Percentiles rank a stretch among this genome's conserved stretches.
Evolutionary conservation across 2,113 vertebrate genomes (phyloP).

Genomic region (Scatophagus argus): DNA sequence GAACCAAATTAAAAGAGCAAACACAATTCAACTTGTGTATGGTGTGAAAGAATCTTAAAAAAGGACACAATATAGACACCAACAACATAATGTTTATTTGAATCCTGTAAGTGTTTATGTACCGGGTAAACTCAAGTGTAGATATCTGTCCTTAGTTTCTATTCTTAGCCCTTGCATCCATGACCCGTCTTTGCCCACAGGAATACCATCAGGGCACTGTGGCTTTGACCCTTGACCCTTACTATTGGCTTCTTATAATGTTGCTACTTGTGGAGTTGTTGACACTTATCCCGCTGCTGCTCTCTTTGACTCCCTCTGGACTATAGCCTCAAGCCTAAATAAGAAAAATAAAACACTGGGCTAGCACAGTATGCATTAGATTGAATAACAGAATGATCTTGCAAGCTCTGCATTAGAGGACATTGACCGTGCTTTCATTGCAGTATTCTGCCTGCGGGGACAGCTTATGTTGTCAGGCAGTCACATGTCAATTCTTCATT

Average conservation of each 20-base stretch:
- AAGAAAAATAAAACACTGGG: not conserved
- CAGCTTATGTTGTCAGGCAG: slow-evolving; percentile 28
- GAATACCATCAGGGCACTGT: slow-evolving; percentile 7
- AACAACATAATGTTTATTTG: not conserved
- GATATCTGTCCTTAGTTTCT: not conserved
- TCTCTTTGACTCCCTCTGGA: slow-evolving; percentile 10
- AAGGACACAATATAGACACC: not conserved
- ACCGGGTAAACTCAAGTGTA: not conserved
- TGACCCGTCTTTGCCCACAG: not conserved
- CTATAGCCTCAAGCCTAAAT: slow-evolving; percentile 13
- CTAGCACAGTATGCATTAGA: not conserved
- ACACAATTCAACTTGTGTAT: not conserved
- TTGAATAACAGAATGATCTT: not conserved
- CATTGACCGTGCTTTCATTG: not conserved
- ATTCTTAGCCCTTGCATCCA: slow-evolving; percentile 5
- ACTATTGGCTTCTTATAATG: slow-evolving; percentile 28
- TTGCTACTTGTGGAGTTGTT: slow-evolving; percentile 16
- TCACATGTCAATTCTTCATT: slow-evolving; percentile 11
- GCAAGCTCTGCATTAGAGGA: not conserved
- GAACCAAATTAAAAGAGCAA: not conserved
- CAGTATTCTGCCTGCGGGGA: not conserved
- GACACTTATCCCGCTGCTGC: slow-evolving; percentile 22
- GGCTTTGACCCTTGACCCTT: slow-evolving; percentile 33
- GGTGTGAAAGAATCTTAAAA: not conserved
- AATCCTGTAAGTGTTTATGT: not conserved